Base-by-base conservation (phyloP, 2,797 vertebrate species). In the Mallotus villosus region DNA sequence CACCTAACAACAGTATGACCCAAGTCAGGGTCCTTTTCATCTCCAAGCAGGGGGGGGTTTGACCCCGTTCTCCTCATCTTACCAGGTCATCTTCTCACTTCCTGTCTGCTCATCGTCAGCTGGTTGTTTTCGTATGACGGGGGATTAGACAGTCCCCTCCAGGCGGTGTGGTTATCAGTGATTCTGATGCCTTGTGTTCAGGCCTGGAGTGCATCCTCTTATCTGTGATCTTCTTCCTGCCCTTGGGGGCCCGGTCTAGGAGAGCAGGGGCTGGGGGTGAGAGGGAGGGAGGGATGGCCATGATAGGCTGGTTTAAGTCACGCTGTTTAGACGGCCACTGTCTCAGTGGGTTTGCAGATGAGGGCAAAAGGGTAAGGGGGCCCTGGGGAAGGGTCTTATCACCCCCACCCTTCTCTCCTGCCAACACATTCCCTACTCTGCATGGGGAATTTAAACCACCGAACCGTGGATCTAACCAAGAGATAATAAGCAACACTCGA, bases 341-440 rank as follows among this genome's bases (percentile, higher is more conserved):
- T 81, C 74, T 80, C 84, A 72, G 74, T 67, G 70, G 85, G 80
- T 70, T 41, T 62, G 64, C 80, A 81, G 78, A 89, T 90, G 88
- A 89, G 76, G 73, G 59, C 29, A 58, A 34, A 62, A 71, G 61
- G 64, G 61, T 68, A 22, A 24, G n/a, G 65, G 19, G 24, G 24
- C 17, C 19, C 16, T 1, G 22, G 19, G 5, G 29, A 5, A 29
- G 61, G 46, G 69, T 81, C 78, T 86, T 84, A 84, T 90, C 81
- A 70, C 68, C 83, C 78, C 82, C 77, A 68, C 74, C 76, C 83
- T 77, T 76, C 74, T 70, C 70, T 82, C 84, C 70, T 75, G 37
- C 37, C 76, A 64, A 77, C 72, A 78, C 77, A 85, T 89, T 87
- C 83, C 80, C 72, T 63, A 67, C 64, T 46, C 68, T 65, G 63